Evolutionary conservation across 1,140 invertebrate genomes (phyloP).

Genomic region (Zophobas atratus): DNA sequence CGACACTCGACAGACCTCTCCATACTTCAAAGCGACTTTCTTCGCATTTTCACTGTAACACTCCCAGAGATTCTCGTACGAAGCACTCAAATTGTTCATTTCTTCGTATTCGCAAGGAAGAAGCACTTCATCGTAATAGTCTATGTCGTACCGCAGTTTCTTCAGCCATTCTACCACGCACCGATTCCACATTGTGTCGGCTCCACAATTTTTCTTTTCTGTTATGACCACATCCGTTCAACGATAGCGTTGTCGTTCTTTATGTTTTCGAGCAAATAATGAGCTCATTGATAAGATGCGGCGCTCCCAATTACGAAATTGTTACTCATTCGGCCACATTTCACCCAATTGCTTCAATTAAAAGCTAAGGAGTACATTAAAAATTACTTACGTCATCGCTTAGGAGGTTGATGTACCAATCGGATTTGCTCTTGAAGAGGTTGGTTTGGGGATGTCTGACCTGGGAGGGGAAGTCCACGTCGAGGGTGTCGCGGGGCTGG

Average conservation of each 20-base stretch:
- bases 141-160: slow-evolving; percentile 2
- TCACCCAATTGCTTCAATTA: slow-evolving; percentile 13
- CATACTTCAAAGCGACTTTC: slow-evolving; percentile 8
- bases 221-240: slow-evolving; percentile 18
- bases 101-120: neutral
- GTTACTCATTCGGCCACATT: slow-evolving; percentile 15
- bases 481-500: no score
- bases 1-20: slow-evolving; percentile 15
- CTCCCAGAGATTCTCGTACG: slow-evolving; percentile 7
- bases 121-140: slow-evolving; percentile 29
- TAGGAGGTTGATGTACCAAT: slow-evolving; percentile 25
- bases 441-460: neutral
- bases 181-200: slow-evolving; percentile 20
- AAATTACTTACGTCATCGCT: slow-evolving; percentile 25
- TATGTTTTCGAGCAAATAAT: slow-evolving; percentile 27
- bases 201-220: neutral
- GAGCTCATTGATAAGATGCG: slow-evolving; percentile 39
- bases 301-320: slow-evolving; percentile 40
- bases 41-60: neutral
- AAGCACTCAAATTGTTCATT: neutral
- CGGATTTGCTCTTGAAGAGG: slow-evolving; percentile 26
- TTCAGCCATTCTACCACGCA: slow-evolving; percentile 28
- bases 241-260: slow-evolving; percentile 1
- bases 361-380: neutral
- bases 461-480: no score